These are phyloP conservation scores for Tiphia femorata DNA, from an alignment of 2,888 invertebrate species.

Conservation along the genomic window DNA sequence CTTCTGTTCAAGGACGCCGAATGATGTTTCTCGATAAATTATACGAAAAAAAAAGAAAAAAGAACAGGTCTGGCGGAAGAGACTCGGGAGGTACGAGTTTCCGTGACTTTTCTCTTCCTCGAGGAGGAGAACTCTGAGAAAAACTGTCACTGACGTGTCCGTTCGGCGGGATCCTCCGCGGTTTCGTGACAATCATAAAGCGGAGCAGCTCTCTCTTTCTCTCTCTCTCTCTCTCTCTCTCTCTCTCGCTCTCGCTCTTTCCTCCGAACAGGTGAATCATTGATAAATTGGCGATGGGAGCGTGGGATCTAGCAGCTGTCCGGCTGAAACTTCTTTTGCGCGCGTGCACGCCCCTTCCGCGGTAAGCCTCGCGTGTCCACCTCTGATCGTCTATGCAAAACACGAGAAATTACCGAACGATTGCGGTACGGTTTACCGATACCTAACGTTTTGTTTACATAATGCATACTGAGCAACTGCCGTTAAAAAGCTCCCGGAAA, in stretches of 20 bases:
- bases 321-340: conserved; percentile 38
- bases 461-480: conserved; percentile 33
- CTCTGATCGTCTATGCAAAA: conserved; percentile 51
- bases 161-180: conserved; percentile 28
- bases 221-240: no score
- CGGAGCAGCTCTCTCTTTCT: no score
- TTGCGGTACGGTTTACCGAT: conserved; percentile 48
- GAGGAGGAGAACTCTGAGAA: conserved; percentile 34
- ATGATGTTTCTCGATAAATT: no score
- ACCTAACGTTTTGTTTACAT: conserved; percentile 45
- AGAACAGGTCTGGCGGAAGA: no score
- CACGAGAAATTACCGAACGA: conserved; percentile 47
- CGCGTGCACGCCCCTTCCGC: conserved; percentile 16
- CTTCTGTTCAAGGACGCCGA: no score
- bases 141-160: conserved; percentile 30
- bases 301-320: conserved; percentile 65
- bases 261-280: conserved; percentile 61
- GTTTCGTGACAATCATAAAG: conserved; percentile 50
- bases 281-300: conserved; percentile 61
- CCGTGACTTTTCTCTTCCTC: no score
- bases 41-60: no score
- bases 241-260: no score
- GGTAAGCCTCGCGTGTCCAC: conserved; percentile 32
- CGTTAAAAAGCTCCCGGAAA: no score
- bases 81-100: no score